Percentiles rank a stretch among this genome's conserved stretches.
These are phyloP conservation scores for Morpho achilles DNA, from an alignment of 2,888 invertebrate species.

Conservation along the genomic window DNA sequence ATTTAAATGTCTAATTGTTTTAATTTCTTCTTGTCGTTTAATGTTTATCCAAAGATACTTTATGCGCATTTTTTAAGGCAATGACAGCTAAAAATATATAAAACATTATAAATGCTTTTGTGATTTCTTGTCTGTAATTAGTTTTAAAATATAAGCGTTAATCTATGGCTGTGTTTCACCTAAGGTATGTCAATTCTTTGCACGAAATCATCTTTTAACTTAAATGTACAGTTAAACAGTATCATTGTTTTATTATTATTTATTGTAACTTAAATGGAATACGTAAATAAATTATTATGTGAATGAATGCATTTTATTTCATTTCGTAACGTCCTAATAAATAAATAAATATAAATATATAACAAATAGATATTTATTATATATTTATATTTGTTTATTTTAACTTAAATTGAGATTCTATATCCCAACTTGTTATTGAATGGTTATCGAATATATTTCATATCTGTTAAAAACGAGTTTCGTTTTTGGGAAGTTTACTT, in stretches of 20 bases:
- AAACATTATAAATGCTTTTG: conserved; percentile 4
- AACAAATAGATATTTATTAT: background rate
- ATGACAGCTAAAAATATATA: too few species aligned
- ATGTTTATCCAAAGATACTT: too few species aligned
- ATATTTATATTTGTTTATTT: too few species aligned
- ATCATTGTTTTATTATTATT: conserved; percentile 53
- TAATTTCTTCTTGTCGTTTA: too few species aligned
- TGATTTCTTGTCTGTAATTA: conserved; percentile 19
- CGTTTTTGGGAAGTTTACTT: too few species aligned
- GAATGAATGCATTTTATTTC: conserved; percentile 11
- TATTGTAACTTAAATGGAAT: conserved; percentile 66
- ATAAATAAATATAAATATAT: background rate
- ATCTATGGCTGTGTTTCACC: conserved; percentile 78
- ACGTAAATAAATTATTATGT: conserved; percentile 69
- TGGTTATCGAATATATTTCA: too few species aligned
- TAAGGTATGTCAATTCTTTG: conserved; percentile 77
- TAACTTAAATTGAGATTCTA: too few species aligned
- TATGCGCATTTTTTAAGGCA: background rate
- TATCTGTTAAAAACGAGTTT: too few species aligned
- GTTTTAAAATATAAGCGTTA: conserved; percentile 34
- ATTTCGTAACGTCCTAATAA: background rate
- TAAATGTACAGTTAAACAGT: conserved; percentile 64
- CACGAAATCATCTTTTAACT: conserved; percentile 67
- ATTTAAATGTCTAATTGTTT: too few species aligned
- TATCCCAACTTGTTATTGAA: too few species aligned